A percentile compares a stretch with the other conserved stretches of the same genome.
phyloP scores from a whole-genome alignment of 2,888 invertebrate genomes.

The Pristionchus maxplancki region DNA sequence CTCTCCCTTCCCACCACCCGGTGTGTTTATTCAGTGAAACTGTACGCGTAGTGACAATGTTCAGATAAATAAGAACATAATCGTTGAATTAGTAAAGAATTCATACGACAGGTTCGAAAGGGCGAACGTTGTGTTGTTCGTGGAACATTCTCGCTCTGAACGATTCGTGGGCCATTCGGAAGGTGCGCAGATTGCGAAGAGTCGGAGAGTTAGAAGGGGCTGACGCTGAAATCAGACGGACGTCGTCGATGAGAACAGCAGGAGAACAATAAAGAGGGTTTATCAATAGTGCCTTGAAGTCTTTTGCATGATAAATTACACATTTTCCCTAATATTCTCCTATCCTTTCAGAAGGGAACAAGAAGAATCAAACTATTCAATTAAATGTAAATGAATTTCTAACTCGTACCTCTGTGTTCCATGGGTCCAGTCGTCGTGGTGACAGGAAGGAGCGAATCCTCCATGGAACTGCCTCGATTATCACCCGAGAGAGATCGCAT shows the following conservation, averaged over 20 bases:
- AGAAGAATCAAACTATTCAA: too few relatives aligned
- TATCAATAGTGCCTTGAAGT: background rate
- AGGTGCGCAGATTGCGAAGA: constrained; percentile 48
- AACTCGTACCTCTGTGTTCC: background rate
- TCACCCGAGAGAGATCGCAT: constrained; percentile 34
- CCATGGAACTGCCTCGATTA: background rate
- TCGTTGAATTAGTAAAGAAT: background rate
- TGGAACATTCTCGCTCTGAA: constrained; percentile 75
- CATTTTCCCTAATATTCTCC: too few relatives aligned
- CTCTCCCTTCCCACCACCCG: background rate
- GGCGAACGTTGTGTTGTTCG: constrained; percentile 58
- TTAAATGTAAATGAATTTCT: too few relatives aligned
- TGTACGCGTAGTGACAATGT: background rate
- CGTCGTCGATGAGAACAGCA: background rate
- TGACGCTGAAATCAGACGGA: background rate
- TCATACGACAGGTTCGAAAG: constrained; percentile 40
- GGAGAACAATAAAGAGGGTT: too few relatives aligned
- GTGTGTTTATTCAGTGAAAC: constrained; percentile 8
- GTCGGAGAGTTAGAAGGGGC: constrained; percentile 3
- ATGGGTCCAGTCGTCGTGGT: background rate
- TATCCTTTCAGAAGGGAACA: too few relatives aligned
- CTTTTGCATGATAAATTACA: too few relatives aligned
- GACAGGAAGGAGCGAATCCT: background rate
- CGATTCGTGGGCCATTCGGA: constrained; percentile 72
- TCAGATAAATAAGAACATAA: background rate